These are phyloP conservation scores for Chaitophorus viminalis DNA, from an alignment of 2,888 invertebrate genomes.

Conservation along the genomic window DNA sequence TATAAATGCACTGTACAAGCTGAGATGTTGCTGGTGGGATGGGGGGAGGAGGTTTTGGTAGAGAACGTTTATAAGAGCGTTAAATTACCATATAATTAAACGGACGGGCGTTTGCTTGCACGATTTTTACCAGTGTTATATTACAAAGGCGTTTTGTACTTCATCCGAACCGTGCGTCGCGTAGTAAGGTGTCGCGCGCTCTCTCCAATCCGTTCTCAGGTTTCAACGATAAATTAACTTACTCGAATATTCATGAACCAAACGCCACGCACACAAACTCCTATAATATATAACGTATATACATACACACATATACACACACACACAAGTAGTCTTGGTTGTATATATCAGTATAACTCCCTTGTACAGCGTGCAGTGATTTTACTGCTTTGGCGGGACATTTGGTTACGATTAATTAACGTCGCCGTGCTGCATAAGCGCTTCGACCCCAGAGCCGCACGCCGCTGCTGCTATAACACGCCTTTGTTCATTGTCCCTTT, in stretches of 20 bases:
- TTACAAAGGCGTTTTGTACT: constrained; percentile 50
- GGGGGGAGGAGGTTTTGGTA: neutral
- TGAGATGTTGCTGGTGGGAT: neutral
- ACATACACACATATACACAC: neutral
- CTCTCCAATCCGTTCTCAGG: constrained; percentile 22
- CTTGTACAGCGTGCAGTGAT: constrained; percentile 9
- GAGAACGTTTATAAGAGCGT: constrained; percentile 28
- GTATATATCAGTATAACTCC: neutral
- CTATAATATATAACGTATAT: neutral
- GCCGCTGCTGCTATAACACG: neutral
- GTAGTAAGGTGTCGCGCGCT: neutral
- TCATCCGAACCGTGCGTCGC: neutral
- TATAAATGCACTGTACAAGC: neutral
- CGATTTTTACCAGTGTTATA: neutral
- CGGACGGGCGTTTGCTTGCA: neutral
- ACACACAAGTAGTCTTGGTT: neutral
- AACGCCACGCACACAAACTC: neutral
- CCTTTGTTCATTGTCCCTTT: neutral
- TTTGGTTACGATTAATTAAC: constrained; percentile 48
- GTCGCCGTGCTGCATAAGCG: constrained; percentile 7
- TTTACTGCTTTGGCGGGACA: constrained; percentile 19
- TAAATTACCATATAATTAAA: constrained; percentile 60
- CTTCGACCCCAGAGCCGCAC: neutral
- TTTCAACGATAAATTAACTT: constrained; percentile 46
- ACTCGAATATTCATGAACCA: constrained; percentile 53